These are phyloP conservation scores for Serripes groenlandicus DNA, from an alignment of 2,888 invertebrate genomes.

Conservation along the genomic window DNA sequence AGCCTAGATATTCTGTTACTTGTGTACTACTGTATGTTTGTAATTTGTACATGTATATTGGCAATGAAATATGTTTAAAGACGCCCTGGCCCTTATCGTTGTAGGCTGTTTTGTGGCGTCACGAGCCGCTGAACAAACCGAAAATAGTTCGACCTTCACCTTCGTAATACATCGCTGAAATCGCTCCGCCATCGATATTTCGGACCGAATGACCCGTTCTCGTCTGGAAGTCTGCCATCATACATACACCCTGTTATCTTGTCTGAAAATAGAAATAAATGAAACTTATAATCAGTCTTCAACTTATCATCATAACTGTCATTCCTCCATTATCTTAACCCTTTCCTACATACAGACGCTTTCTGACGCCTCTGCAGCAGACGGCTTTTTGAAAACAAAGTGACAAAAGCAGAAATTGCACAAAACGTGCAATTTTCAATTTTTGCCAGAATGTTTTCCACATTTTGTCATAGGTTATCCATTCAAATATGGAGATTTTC, in stretches of 20 bases:
- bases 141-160: neutral
- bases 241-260: no score
- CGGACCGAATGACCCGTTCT: neutral
- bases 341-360: neutral
- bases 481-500: no score
- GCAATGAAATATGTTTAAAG: no score
- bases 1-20: no score
- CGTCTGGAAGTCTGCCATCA: no score
- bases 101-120: neutral
- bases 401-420: neutral
- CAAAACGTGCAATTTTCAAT: neutral
- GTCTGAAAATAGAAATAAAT: no score
- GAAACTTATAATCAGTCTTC: neutral
- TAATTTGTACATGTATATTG: no score
- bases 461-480: neutral
- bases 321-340: neutral
- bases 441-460: neutral
- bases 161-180: neutral
- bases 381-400: neutral
- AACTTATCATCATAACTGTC: neutral
- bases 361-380: neutral
- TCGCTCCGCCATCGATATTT: neutral
- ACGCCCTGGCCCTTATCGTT: no score
- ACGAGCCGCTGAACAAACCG: neutral
- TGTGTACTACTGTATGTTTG: no score